Evolutionary conservation across 2,113 vertebrate genomes (phyloP), one percentile per base, ranked within the genome.

Genomic region (Dicrurus megarhynchus): DNA sequence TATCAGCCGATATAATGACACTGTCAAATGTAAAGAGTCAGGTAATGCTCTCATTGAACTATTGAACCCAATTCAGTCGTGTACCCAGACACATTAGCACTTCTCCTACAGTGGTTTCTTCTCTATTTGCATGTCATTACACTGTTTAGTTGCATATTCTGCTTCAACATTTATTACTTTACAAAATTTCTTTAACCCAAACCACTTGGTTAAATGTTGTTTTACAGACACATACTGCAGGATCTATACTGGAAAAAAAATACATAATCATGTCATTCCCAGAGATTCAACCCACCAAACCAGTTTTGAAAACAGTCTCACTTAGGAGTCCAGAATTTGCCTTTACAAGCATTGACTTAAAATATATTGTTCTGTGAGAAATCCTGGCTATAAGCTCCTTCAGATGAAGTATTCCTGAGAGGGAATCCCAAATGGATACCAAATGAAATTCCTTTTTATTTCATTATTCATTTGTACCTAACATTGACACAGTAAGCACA

Each of bases 1-100:
- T 44, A 93, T 18, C 71, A 84, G 69, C 50, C 16, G 16, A 81
- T 53, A 21, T 30, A 88, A 92, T 44, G 60, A 24, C 73, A 90
- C n/a, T 41, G n/a, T 41, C 79, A 70, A 88, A 86, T 16, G 18
- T 0, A 90, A 82, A 71, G 55, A 70, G 71, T 39, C 57, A 59
- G 59, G 35, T 87, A 87, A 95, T 87, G 78, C 26, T 63, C 60
- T 64, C 80, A 32, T 67, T 96, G 78, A 96, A 90, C 90, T 90
- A 2, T 0, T 92, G 90, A 96, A 86, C 79, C 46, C 88, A 49
- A 76, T 76, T 95, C 82, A 77, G 53, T 28, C 23, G 6, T 17
- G 30, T 59, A 69, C 59, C 33, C 80, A 71, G 71, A 60, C 61
- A 90, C 39, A 57, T 68, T 55, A 79, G 44, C 64, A 92, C 55